These are phyloP conservation scores for Poicephalus gulielmi DNA, from an alignment of 2,113 vertebrate genomes.

Conservation along the genomic window DNA sequence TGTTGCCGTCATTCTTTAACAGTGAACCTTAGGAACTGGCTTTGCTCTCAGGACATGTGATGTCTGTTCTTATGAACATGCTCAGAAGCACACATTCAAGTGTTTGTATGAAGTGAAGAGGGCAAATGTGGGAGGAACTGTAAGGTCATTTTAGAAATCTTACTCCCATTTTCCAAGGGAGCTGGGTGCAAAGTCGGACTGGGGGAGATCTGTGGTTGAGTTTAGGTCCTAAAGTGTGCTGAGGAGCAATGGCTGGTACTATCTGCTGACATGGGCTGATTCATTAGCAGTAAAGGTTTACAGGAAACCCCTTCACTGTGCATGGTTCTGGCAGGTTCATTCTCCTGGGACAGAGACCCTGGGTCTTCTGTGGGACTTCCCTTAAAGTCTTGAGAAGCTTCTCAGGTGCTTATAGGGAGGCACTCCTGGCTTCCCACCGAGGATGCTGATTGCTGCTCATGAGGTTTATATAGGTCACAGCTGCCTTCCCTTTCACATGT, in stretches of 20 bases:
- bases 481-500: neutral
- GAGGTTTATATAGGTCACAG: neutral
- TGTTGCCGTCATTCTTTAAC: neutral
- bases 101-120: neutral
- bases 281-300: neutral
- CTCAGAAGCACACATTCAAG: neutral
- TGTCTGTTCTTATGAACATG: neutral
- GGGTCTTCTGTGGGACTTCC: neutral
- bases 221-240: neutral
- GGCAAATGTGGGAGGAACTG: neutral
- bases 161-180: neutral
- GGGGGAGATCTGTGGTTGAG: neutral
- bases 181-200: rapidly evolving
- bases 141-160: neutral
- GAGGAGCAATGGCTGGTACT: neutral
- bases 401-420: neutral
- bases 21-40: neutral
- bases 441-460: neutral
- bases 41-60: neutral
- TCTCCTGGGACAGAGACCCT: neutral
- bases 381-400: neutral
- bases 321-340: neutral
- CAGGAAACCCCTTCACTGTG: neutral
- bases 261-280: neutral
- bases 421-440: neutral